Conservation (phyloP, 1,140 invertebrate genomes). For the Scaptodrosophila lebanonensis region DNA sequence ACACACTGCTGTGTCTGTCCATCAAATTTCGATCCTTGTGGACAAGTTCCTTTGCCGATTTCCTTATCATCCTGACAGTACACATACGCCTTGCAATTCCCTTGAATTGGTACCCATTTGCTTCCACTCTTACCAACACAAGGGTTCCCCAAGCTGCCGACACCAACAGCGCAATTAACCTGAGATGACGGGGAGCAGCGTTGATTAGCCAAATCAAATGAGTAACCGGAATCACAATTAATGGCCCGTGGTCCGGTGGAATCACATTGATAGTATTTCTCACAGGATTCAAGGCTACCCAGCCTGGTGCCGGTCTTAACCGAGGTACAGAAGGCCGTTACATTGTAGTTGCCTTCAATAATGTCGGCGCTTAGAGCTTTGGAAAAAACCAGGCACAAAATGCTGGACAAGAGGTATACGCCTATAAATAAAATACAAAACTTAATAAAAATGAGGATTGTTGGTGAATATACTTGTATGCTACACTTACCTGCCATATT, state of each 20-base stretch:
- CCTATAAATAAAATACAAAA: slow-evolving; percentile 18
- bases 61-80: slow-evolving; percentile 4
- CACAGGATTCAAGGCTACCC: slow-evolving; percentile 40
- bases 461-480: too few species aligned
- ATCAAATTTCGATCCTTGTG: not conserved
- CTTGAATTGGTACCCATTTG: slow-evolving; percentile 23
- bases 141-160: slow-evolving; percentile 16
- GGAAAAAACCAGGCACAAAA: slow-evolving; percentile 36
- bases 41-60: slow-evolving; percentile 2
- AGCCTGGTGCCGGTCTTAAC: slow-evolving; percentile 26
- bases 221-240: slow-evolving; percentile 20
- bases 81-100: slow-evolving; percentile 23
- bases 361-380: slow-evolving; percentile 24
- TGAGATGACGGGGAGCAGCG: slow-evolving; percentile 17
- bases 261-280: slow-evolving; percentile 40
- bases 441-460: too few species aligned
- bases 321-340: slow-evolving; percentile 37
- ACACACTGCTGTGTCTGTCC: not conserved
- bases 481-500: too few species aligned
- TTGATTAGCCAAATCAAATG: slow-evolving; percentile 25
- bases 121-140: slow-evolving; percentile 11
- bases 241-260: slow-evolving; percentile 17
- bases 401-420: slow-evolving; percentile 28
- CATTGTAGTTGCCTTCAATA: slow-evolving; percentile 52
- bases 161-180: slow-evolving; percentile 38